Base-by-base conservation (phyloP, 2,888 invertebrate genomes). In the Pammene fasciana region DNA sequence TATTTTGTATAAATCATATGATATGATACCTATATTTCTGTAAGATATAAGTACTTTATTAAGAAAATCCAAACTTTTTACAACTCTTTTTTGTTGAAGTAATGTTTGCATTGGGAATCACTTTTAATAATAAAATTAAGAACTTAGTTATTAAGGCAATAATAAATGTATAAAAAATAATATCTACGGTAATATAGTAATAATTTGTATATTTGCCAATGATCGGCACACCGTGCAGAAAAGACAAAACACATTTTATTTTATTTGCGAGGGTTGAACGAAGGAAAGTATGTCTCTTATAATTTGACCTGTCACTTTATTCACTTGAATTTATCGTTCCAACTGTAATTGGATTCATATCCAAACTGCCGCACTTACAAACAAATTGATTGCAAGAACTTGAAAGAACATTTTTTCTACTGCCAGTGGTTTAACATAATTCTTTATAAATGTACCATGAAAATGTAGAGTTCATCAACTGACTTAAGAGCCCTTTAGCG, bases 211-310 rank as follows among this genome's bases (percentile, higher is more conserved):
- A 72, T 72, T 70, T 67, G 66, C 71, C 72, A 70, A 71, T 67
- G 52, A 14, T 65, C 64, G 72, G 71, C 56, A 56, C 54, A 38
- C 16, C 48, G 43, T 46, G 75, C 76, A 73, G 73, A 68, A 74
- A 62, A 62, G 72, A 78, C 79, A 79, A 77, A 77, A 79, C 79
- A 78, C 74, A 73, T 79, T 81, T 84, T 74, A 79, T 83, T 82
- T 85, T 74, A 79, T 83, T 82, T 85, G 81, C 90, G 89, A 90
- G 90, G 90, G 89, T 86, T 88, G 90, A 90, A 86, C 80, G 90
- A 88, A 75, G 79, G 77, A 89, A 90, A 88, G 87, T 89, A 89
- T 89, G 74, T 77, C 88, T 89, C 88, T 89, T 88, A 89, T 89
- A 72, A 72, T 71, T 45, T 46, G 46, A 65, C 55, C 65, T 73